phyloP scores from a whole-genome alignment of 2,113 vertebrate genomes.

The Thalassarche chlororhynchos region DNA sequence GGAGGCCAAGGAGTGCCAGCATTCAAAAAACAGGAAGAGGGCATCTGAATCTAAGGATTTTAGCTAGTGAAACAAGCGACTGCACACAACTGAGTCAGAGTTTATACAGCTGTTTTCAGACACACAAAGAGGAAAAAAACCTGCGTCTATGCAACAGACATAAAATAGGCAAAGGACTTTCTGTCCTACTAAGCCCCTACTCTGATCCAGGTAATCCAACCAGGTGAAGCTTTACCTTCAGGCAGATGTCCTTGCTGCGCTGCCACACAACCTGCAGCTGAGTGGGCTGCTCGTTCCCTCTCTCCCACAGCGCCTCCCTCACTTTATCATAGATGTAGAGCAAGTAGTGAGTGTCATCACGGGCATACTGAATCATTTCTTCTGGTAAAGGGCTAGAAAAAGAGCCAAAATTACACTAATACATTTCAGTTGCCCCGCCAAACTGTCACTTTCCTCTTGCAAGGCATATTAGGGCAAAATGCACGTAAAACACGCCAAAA shows the following conservation, averaged over 20 bases:
- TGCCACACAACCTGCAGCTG: slow-evolving; percentile 91
- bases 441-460: background rate
- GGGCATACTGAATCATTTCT: slow-evolving; percentile 93
- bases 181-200: background rate
- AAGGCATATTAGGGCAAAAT: background rate
- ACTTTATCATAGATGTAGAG: slow-evolving; percentile 92
- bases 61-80: background rate
- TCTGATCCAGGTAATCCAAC: background rate
- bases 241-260: slow-evolving; percentile 88
- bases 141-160: accelerated
- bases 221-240: slow-evolving; percentile 80
- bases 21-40: background rate
- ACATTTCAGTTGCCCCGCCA: background rate
- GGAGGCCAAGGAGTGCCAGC: background rate
- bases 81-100: background rate
- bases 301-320: slow-evolving; percentile 82
- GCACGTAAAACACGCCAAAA: background rate
- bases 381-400: slow-evolving; percentile 86
- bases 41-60: background rate
- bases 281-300: slow-evolving; percentile 75
- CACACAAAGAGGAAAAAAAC: background rate
- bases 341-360: slow-evolving; percentile 93
- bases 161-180: background rate
- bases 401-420: background rate
- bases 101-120: background rate